Base-by-base conservation (phyloP, 2,797 vertebrate species). In the Halcyon badia region DNA sequence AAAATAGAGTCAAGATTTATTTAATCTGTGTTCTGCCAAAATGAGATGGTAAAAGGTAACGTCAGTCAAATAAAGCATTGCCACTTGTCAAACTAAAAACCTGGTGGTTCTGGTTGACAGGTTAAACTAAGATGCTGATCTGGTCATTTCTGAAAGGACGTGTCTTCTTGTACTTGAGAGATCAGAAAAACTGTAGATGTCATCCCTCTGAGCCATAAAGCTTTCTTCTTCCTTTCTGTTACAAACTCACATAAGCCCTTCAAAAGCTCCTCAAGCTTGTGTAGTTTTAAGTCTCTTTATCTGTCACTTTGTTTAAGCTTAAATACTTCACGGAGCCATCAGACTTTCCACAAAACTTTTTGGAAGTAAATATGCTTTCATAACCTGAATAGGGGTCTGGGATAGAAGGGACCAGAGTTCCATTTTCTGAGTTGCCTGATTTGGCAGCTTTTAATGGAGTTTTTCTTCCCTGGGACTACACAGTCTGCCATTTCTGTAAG, bases 21-120 rank as follows among this genome's bases (percentile, higher is more conserved):
- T 90, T 92, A 46, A 77, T 66, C 81, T 82, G 70, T 37, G 4
- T 79, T 73, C 64, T 94, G 81, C 73, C 70, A 85, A 58, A 90
- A 58, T 54, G 6, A 42, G 10, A 20, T 46, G n/a, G 60, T 54
- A 64, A 61, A 80, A 81, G 41, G 61, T 70, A 33, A 39, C 4
- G 17, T 76, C 77, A 77, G 22, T 82, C 90, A 79, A 69, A 87
- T 48, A 72, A 86, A 90, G 61, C 44, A 13, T 33, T 69, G 48
- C 11, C 11, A 25, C 62, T 91, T 87, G 54, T 79, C 83, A 79
- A 62, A 30, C 87, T 66, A 30, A 90, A 88, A 78, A 78, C 33
- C n/a, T 20, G 2, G 4, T 76, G 66, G 51, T 89, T 90, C 73
- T 82, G 66, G 31, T 60, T 87, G 77, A 56, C 0, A 3, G 39